Percentiles rank a stretch among this genome's conserved stretches.
phyloP scores from a whole-genome alignment of 2,888 invertebrate genomes.

The Euzophera pinguis region DNA sequence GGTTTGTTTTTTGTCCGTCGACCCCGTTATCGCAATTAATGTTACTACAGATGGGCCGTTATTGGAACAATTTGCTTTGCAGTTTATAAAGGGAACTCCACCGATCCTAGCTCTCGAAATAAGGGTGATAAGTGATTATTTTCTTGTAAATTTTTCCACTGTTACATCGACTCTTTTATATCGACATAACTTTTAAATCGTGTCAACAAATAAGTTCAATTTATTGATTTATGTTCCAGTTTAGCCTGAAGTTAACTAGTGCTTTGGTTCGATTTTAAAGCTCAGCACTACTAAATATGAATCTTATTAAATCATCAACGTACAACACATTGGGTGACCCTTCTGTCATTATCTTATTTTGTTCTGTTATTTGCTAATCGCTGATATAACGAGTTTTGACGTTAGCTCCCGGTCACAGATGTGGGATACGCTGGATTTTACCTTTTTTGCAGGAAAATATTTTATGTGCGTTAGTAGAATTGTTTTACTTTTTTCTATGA shows the following conservation, averaged over 20 bases:
- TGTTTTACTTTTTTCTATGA: slow-evolving; percentile 16
- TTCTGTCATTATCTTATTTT: background rate
- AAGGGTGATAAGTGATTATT: no score
- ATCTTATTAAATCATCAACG: background rate
- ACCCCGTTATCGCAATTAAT: slow-evolving; percentile 9
- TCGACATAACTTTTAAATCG: no score
- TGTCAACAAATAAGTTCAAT: no score
- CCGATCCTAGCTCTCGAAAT: no score
- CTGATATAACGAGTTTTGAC: slow-evolving; percentile 11
- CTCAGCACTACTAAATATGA: background rate
- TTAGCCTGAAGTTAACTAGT: no score
- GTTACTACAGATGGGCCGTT: background rate
- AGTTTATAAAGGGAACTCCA: no score
- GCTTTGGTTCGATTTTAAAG: no score
- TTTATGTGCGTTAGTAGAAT: slow-evolving; percentile 4
- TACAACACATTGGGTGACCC: background rate
- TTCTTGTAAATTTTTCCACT: no score
- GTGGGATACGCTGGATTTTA: slow-evolving; percentile 6
- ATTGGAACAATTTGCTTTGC: no score
- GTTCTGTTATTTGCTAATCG: slow-evolving; percentile 11
- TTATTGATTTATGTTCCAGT: no score
- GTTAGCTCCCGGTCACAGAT: slow-evolving; percentile 10
- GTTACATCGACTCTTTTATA: no score
- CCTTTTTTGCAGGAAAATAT: slow-evolving; percentile 5
- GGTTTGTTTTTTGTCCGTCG: slow-evolving; percentile 14